Base-by-base conservation (phyloP, 2,888 invertebrate species). In the Epiblema foenella region DNA sequence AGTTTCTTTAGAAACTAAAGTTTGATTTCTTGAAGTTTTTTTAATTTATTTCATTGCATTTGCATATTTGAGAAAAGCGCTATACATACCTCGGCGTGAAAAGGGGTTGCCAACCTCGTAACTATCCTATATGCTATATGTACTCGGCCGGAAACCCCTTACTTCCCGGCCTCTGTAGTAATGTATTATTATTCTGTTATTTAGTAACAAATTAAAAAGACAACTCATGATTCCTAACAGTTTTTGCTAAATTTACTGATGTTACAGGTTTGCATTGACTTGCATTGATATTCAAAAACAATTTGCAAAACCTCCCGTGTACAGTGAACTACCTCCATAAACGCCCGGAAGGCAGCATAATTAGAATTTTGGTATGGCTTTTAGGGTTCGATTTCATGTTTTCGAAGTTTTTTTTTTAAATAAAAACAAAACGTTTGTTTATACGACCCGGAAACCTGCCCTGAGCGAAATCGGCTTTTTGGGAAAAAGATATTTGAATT, bases 291-390 rank as follows among this genome's bases (percentile, higher is more conserved):
- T 79, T 72, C 73, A 54, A 79, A 83, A 84, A 84, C 83, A 39
- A 69, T 56, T 39, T 33, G 39, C 17, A 58, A 18, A 42, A 62
- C 72, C 29, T 9, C n/a, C 59, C 33, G 57, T 59, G 59, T 58
- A 54, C 69, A 73, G 69, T 66, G n/a, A n/a, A n/a, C n/a, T 79
- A 74, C 69, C 74, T 75, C 73, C 67, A 69, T 71, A 76, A 79
- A 78, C 18, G 74, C 73, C 85, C 84, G 73, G 74, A 73, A 82
- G 85, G 85, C 79, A 77, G 73, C 69, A 79, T 83, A 82, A 85
- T 85, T 85, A 84, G 81, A 83, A 83, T 81, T 81, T 75, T 77
- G 73, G 74, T 77, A 76, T 57, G 62, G 66, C 70, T 76, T 77
- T 77, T 69, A 59, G 51, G 76, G 63, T 66, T 83, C 68, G 76